These are phyloP conservation scores for Dorcus parallelipipedus DNA, from an alignment of 2,888 invertebrate genomes.

Conservation along the genomic window DNA sequence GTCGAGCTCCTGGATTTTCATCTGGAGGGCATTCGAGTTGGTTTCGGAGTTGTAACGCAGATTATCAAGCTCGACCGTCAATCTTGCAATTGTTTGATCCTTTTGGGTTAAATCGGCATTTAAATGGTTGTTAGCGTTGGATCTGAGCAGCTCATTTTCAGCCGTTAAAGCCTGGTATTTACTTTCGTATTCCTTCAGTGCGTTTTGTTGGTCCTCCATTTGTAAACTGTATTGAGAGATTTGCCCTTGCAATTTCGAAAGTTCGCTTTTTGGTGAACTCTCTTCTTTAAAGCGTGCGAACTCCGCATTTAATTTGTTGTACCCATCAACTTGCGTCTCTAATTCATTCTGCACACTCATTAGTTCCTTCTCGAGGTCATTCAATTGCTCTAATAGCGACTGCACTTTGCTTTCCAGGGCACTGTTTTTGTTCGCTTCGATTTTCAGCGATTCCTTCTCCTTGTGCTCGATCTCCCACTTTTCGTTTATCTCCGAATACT, in stretches of 20 bases:
- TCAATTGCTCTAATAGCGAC: conserved; percentile 16
- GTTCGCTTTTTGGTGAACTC: conserved; percentile 27
- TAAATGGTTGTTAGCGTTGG: conserved; percentile 18
- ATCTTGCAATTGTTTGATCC: conserved; percentile 39
- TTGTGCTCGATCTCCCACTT: conserved; percentile 38
- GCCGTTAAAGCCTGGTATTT: conserved; percentile 20
- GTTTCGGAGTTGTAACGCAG: conserved; percentile 44
- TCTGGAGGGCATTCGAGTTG: conserved; percentile 53
- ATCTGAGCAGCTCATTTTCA: conserved; percentile 27
- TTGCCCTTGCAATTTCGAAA: conserved; percentile 4
- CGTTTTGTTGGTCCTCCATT: conserved; percentile 24
- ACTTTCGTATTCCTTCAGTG: conserved; percentile 23
- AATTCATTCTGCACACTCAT: conserved; percentile 25
- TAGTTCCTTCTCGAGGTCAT: conserved; percentile 22
- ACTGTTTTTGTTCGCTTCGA: conserved; percentile 30
- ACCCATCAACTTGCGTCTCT: conserved; percentile 29
- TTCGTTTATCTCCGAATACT: conserved; percentile 40
- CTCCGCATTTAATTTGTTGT: conserved; percentile 49
- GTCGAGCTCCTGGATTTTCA: conserved; percentile 72
- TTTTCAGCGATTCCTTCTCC: conserved; percentile 30
- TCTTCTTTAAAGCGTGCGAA: conserved; percentile 50
- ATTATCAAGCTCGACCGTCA: conserved; percentile 43
- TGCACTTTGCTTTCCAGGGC: conserved; percentile 7
- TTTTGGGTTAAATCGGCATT: conserved; percentile 23
- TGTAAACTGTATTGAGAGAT: conserved; percentile 18